These are phyloP conservation scores for Scaptomyza hsui DNA, from an alignment of 1,140 invertebrate species.

Conservation along the genomic window DNA sequence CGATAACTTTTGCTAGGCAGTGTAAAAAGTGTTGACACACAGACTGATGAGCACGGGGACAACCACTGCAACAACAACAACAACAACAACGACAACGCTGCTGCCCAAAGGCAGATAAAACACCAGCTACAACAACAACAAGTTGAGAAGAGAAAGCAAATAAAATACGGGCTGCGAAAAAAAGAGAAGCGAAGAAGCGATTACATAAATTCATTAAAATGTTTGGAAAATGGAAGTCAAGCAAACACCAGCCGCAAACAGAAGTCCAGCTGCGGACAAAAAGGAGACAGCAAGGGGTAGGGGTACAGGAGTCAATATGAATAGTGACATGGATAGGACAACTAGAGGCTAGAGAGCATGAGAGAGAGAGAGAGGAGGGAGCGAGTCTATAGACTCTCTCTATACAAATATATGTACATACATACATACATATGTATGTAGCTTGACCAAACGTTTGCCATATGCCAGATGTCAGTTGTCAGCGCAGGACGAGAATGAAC, in stretches of 20 bases:
- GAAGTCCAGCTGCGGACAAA: neutral
- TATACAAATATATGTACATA: too few relatives aligned
- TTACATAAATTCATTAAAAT: conserved; percentile 77
- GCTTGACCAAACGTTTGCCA: conserved; percentile 23
- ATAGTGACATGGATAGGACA: conserved; percentile 21
- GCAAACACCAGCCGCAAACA: conserved; percentile 51
- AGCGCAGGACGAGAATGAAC: conserved; percentile 36
- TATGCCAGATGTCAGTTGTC: conserved; percentile 60
- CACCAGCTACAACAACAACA: conserved; percentile 10
- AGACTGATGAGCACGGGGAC: conserved; percentile 22
- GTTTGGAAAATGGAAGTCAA: conserved; percentile 66
- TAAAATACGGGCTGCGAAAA: conserved; percentile 26
- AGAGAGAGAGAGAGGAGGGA: neutral
- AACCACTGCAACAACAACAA: conserved; percentile 11
- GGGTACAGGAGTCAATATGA: conserved; percentile 14
- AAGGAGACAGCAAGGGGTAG: neutral
- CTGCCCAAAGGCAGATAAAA: conserved; percentile 9
- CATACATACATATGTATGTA: conserved; percentile 1
- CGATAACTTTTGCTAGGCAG: conserved; percentile 1
- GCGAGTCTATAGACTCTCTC: neutral
- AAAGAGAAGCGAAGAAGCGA: conserved; percentile 38
- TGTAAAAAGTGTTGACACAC: conserved; percentile 38
- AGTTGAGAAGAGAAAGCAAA: conserved; percentile 27
- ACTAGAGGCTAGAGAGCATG: conserved; percentile 11
- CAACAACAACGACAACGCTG: conserved; percentile 2